Evolutionary conservation across 2,797 vertebrate species (phyloP), one percentile per base, ranked within the genome.

Genomic region (Tenualosa thibaudeaui): DNA sequence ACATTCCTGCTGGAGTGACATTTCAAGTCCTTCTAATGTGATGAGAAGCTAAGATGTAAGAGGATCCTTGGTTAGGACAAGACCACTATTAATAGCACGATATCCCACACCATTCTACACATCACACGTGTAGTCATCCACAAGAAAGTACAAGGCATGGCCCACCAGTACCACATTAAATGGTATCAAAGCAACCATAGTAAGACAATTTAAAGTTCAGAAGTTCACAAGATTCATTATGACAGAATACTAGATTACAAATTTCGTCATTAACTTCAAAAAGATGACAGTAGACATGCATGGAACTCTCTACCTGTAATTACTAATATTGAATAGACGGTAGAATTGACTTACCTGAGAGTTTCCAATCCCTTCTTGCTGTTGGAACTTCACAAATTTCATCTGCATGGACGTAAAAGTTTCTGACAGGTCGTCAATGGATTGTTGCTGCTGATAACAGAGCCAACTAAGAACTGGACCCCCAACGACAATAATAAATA

Each of bases 401-500:
- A 83, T 75, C 54, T 91, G 91, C 84, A 91, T 68, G 24, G 84
- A 86, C 19, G 62, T 81, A 78, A 89, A 84, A 3, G 85, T 86
- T 82, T 92, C 89, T 15, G 89, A 81, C 19, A 92, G 82, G 31
- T 82, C 88, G 19, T 87, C 87, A 46, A 92, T 87, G 40, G 85
- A 88, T 60, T 87, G 86, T 13, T 91, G 91, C 24, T 91, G 91
- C 56, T 92, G 90, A 49, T 62, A 81, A 75, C 85, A 85, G 81
- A 90, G 86, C 89, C 91, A 92, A 65, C 86, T 82, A 13, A 86
- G 81, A 3, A 85, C 53, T 24, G 85, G 89, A 12, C 88, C 89
- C 10, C 89, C 88, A 24, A 90, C 40, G 3, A 68, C 71, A 3
- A 92, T 17, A 37, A 91, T 84, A 15, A 92, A 31, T 15, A 92